Conservation (phyloP, 1,140 invertebrate genomes). For the Drosophila kurseongensis region DNA sequence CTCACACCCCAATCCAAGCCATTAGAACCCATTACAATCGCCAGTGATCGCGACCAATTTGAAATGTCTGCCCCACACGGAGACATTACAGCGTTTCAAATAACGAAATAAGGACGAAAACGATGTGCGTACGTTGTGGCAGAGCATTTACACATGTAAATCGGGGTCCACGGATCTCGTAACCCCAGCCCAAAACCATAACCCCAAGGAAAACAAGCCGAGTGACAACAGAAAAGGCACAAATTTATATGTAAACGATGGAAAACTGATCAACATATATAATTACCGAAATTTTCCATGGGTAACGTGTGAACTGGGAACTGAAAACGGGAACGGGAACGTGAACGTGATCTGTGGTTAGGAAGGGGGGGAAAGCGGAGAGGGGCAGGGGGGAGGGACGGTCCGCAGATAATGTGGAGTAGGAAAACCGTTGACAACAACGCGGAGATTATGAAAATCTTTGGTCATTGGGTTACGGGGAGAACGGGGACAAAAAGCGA, state of each 20-base stretch:
- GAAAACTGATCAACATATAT: conserved; percentile 65
- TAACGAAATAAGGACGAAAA: conserved; percentile 24
- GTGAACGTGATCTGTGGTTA: conserved; percentile 18
- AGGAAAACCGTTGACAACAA: conserved; percentile 46
- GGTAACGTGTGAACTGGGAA: conserved; percentile 63
- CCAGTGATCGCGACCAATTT: not conserved
- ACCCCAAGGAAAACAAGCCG: conserved; percentile 11
- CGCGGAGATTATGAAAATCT: conserved; percentile 69
- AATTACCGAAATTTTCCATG: conserved; percentile 62
- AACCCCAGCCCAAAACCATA: conserved; percentile 2
- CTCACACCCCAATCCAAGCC: not conserved
- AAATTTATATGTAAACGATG: conserved; percentile 68
- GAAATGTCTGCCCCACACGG: conserved; percentile 17
- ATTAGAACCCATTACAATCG: conserved; percentile 6
- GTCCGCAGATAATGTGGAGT: conserved; percentile 47
- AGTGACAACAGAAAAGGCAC: conserved; percentile 45
- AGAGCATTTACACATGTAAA: conserved; percentile 44
- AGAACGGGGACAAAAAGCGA: conserved; percentile 29
- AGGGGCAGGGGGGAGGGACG: not conserved
- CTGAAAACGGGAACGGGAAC: conserved; percentile 4
- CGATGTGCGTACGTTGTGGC: conserved; percentile 27
- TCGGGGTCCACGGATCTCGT: conserved; percentile 13
- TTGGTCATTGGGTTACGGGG: conserved; percentile 45
- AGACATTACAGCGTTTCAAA: conserved; percentile 9
- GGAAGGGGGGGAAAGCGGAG: conserved; percentile 15